Evolutionary conservation across 2,888 invertebrate genomes (phyloP).

Genomic region (Gortyna flavago): DNA sequence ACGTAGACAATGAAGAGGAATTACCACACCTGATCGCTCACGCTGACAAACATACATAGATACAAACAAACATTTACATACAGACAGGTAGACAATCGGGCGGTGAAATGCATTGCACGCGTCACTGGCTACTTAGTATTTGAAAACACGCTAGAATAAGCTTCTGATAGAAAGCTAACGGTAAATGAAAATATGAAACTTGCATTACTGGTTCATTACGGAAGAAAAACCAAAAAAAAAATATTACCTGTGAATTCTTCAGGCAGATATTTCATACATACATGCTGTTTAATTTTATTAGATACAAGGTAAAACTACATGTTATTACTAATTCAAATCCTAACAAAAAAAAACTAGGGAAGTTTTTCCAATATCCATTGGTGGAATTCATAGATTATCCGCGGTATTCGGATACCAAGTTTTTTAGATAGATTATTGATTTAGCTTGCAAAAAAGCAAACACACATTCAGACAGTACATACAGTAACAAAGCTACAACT

Average conservation of each 20-base stretch:
- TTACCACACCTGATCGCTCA: constrained; percentile 55
- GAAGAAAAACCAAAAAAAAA: too few species aligned
- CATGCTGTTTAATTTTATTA: background rate
- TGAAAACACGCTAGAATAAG: constrained; percentile 19
- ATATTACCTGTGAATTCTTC: background rate
- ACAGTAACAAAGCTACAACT: background rate
- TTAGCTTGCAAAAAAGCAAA: background rate
- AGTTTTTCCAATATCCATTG: background rate
- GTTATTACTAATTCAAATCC: background rate
- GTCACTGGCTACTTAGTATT: constrained; percentile 48
- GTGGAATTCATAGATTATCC: background rate
- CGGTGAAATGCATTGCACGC: constrained; percentile 25
- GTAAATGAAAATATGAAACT: background rate
- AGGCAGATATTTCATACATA: background rate
- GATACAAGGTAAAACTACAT: too few species aligned
- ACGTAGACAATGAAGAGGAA: constrained; percentile 47
- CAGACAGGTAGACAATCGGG: constrained; percentile 14
- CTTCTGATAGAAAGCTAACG: background rate
- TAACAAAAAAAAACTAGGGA: background rate
- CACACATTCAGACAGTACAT: background rate
- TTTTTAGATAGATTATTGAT: background rate
- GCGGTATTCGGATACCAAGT: background rate
- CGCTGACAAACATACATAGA: constrained; percentile 13
- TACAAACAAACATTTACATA: background rate
- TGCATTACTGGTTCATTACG: too few species aligned